A percentile compares a stretch with the other conserved stretches of the same genome.
These are phyloP conservation scores for Pycnonotus jocosus DNA, from an alignment of 2,113 vertebrate species.

Conservation along the genomic window DNA sequence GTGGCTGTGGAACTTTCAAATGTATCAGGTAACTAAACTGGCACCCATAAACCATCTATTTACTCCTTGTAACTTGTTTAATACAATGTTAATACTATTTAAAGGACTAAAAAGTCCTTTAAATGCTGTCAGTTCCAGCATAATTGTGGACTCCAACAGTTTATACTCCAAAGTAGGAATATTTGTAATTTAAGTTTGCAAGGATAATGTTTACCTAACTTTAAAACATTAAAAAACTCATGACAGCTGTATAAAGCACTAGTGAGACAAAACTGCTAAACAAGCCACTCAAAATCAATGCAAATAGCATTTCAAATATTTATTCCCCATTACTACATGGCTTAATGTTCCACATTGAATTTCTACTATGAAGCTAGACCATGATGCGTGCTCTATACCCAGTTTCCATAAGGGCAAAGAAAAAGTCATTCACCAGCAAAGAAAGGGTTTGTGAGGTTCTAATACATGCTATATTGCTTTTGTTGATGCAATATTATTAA, in stretches of 20 bases:
- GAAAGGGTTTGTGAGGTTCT: neutral
- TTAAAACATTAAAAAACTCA: neutral
- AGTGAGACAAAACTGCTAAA: neutral
- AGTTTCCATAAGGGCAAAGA: neutral
- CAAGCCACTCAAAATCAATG: neutral
- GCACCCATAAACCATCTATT: neutral
- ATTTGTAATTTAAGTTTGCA: neutral
- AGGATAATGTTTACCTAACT: neutral
- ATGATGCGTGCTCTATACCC: accelerated
- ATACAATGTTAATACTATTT: neutral
- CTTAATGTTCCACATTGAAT: neutral
- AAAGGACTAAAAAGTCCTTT: neutral
- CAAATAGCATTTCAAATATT: neutral
- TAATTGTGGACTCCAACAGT: neutral
- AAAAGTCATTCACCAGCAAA: neutral
- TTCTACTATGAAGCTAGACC: accelerated
- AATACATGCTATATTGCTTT: neutral
- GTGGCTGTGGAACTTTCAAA: neutral
- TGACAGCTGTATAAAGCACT: neutral
- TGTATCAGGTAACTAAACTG: neutral
- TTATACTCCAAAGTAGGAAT: neutral
- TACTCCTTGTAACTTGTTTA: neutral
- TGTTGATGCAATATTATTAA: neutral
- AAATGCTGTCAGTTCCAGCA: neutral
- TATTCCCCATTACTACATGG: neutral